Base-by-base conservation (phyloP, 2,797 vertebrate genomes). In the Limnodromus scolopaceus region DNA sequence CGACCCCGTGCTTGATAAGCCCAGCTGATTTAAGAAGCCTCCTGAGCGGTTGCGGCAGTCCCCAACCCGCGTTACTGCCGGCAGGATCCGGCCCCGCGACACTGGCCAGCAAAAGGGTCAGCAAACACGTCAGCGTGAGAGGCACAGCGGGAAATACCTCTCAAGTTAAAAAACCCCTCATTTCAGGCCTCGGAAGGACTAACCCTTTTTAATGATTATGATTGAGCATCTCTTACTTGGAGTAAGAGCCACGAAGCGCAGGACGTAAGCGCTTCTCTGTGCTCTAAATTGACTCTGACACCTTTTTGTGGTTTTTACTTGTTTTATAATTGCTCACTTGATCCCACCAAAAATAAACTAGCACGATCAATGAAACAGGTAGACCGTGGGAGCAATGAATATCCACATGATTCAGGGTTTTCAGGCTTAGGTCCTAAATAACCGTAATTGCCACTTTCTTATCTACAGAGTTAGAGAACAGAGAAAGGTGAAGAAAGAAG, bases 261-360 rank as follows among this genome's bases (percentile, higher is more conserved):
- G 68, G 41, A 63, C 65, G 15, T 70, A 91, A 80, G 79, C 0
- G 0, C 38, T 92, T 60, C 57, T 89, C 71, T 75, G 38, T 71
- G 36, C 61, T 89, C 45, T 71, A 83, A 93, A 91, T 95, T 2
- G 22, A 87, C 75, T 66, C 70, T 78, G 68, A 86, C 46, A 83
- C 69, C 76, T 95, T 91, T 78, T 75, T 61, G 20, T 86, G 57
- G 10, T 58, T 96, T 92, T 84, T 30, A 85, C 76, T 92, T 89
- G 82, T 89, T 91, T 94, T 92, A 78, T 93, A 94, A 93, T 89
- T 14, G 16, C 54, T 92, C 49, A 28, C 57, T 94, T 89, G 93
- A 95, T 96, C 86, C 86, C 78, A 91, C 68, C 86, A 87, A 95
- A 95, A 93, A 75, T 55, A 89, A 89, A 91, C 71, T 58, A 80